A percentile compares a stretch with the other conserved stretches of the same genome.
Conservation (phyloP, 2,888 invertebrate genomes). For the Atrina japonica region DNA sequence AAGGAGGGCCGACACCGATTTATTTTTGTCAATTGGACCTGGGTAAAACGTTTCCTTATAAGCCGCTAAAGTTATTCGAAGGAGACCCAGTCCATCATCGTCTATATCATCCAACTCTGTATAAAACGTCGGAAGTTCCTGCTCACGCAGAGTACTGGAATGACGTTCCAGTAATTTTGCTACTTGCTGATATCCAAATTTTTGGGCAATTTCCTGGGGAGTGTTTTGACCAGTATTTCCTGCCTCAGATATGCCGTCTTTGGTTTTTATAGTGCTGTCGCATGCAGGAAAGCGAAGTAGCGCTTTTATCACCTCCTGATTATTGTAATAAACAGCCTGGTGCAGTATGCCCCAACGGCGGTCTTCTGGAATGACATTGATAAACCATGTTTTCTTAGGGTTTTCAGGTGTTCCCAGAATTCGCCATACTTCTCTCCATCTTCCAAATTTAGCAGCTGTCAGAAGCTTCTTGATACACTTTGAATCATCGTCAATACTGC, state of each 20-base stretch:
- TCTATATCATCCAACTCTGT: slow-evolving; percentile 8
- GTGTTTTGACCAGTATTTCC: slow-evolving; percentile 40
- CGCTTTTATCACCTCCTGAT: slow-evolving; percentile 32
- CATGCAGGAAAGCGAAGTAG: slow-evolving; percentile 40
- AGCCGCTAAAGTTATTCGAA: slow-evolving; percentile 48
- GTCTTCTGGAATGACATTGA: slow-evolving; percentile 53
- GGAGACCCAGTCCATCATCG: slow-evolving; percentile 34
- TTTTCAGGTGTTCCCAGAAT: slow-evolving; percentile 44
- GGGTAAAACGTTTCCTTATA: slow-evolving; percentile 55
- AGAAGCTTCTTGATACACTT: slow-evolving; percentile 37
- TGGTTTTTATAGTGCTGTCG: slow-evolving; percentile 45
- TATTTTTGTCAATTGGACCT: slow-evolving; percentile 30
- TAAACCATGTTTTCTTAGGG: slow-evolving; percentile 39
- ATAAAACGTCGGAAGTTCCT: slow-evolving; percentile 43
- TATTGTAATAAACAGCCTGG: slow-evolving; percentile 53
- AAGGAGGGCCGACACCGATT: slow-evolving; percentile 38
- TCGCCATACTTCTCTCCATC: slow-evolving; percentile 44
- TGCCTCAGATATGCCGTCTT: slow-evolving; percentile 46
- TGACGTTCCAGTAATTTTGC: slow-evolving; percentile 26
- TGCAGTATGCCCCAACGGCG: slow-evolving; percentile 55
- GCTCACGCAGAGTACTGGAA: not conserved
- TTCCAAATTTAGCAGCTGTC: slow-evolving; percentile 43
- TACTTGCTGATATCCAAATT: slow-evolving; percentile 38
- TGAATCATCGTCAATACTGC: slow-evolving; percentile 12
- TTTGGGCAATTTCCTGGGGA: slow-evolving; percentile 51